Evolutionary conservation across 2,888 invertebrate species (phyloP).

Genomic region (Axea sp.): DNA sequence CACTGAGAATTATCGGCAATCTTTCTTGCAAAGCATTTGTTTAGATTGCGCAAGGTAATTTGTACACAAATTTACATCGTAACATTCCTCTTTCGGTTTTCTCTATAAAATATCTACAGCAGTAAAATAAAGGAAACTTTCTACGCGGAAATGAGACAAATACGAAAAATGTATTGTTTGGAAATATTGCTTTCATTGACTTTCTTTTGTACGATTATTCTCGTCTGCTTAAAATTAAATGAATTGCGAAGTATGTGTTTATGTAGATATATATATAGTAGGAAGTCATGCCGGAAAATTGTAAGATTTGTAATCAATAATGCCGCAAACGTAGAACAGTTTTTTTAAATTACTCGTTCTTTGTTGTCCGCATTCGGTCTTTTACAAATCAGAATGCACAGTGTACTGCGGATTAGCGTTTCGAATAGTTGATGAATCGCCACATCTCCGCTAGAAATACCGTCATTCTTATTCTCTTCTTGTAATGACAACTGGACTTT

Average conservation of each 20-base stretch:
- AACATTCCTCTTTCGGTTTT: conserved; percentile 22
- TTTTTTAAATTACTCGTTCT: background rate
- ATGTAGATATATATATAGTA: no score
- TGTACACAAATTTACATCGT: conserved; percentile 28
- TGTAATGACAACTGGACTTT: conserved; percentile 1
- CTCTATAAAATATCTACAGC: conserved; percentile 18
- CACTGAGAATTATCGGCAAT: conserved; percentile 12
- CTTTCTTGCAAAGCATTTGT: conserved; percentile 32
- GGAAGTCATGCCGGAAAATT: conserved; percentile 3
- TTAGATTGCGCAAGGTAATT: conserved; percentile 31
- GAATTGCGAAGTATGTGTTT: no score
- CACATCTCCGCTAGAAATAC: background rate
- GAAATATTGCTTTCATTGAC: conserved; percentile 51
- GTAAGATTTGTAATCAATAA: conserved; percentile 15
- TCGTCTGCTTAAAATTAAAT: conserved; percentile 27
- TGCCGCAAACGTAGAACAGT: background rate
- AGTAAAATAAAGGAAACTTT: conserved; percentile 40
- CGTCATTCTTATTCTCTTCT: conserved; percentile 1
- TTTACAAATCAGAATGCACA: conserved; percentile 24
- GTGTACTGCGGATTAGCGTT: background rate
- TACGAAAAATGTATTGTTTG: conserved; percentile 54
- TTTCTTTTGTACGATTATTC: conserved; percentile 38
- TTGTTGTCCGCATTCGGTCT: background rate
- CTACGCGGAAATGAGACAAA: conserved; percentile 53
- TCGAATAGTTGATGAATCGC: conserved; percentile 6